Base-by-base conservation (phyloP, 2,113 vertebrate genomes). In the Dolichallabes microphthalmus region DNA sequence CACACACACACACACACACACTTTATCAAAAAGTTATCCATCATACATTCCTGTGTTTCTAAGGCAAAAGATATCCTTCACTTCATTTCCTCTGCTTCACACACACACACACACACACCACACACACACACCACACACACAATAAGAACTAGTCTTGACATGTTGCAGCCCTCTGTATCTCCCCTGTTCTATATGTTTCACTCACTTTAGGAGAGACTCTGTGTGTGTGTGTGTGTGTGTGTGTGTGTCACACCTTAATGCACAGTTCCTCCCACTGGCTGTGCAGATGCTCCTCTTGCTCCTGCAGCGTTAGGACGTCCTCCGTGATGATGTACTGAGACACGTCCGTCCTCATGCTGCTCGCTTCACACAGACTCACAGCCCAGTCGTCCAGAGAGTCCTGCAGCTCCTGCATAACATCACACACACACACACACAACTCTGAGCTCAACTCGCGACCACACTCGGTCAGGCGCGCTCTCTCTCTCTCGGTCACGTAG, bases 381-480 rank as follows among this genome's bases (percentile, higher is more conserved):
- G 92, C 94, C 96, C 97, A 98, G 93, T 92, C 93, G 80, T 94
- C 93, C 91, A 97, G 93, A 14, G 93, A 92, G 89, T 94, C 95
- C 95, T 97, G 94, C 86, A 95, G 93, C 91, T 96, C 96, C 97
- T 98, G 96, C 95, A 96, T 95, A 92, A 92, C 93, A 95, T 94
- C 84, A 92, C 93, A 94, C 89, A 89, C 66, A 53, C 13, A 8
- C 86, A 84, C 85, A 87, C 88, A 2, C 13, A 9, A 55, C 82
- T 55, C 77, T 78, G 39, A 60, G 13, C 69, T 69, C 55, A 22
- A 58, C 27, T 35, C 30, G 1, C 27, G 22, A 35, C 76, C 55
- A 58, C 73, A 14, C 45, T 52, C 45, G 13, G 5, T n/a, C 71
- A n/a, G 22, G 0, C 22, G 45, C 78, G 69, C 17, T 27, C 80